These are phyloP conservation scores for Lethenteron reissneri DNA, from an alignment of 2,113 vertebrate genomes.

Conservation along the genomic window DNA sequence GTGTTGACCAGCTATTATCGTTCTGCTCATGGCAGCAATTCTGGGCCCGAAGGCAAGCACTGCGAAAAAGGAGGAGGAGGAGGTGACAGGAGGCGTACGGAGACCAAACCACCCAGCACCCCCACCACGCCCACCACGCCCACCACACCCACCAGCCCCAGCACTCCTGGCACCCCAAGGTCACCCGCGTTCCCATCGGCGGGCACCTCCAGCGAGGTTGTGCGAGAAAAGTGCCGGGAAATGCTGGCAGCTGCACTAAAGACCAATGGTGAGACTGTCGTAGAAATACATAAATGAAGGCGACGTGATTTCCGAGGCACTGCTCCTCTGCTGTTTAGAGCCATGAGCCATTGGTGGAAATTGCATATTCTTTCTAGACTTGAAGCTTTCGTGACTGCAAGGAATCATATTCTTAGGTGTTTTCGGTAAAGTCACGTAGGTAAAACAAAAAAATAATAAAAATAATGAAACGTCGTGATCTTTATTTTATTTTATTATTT, in stretches of 20 bases:
- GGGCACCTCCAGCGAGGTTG: slow-evolving; percentile 45
- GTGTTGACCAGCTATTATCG: no score
- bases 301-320: neutral
- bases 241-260: slow-evolving; percentile 58
- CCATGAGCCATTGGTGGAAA: neutral
- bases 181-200: slow-evolving; percentile 22
- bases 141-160: slow-evolving; percentile 31
- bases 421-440: no score
- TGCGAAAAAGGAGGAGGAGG: slow-evolving; percentile 3
- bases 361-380: neutral
- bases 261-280: slow-evolving; percentile 37
- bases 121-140: slow-evolving; percentile 46
- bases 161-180: slow-evolving; percentile 14
- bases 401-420: no score
- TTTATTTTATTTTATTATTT: no score
- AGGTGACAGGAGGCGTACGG: slow-evolving; percentile 30
- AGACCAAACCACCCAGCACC: slow-evolving; percentile 29
- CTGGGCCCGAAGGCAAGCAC: no score
- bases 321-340: no score
- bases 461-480: no score
- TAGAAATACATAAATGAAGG: neutral
- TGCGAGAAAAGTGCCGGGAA: slow-evolving; percentile 84
- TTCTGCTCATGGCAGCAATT: no score
- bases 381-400: no score
- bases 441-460: no score